Evolutionary conservation across 1,140 invertebrate genomes (phyloP), one percentile per base, ranked within the genome.

Genomic region (Plectrocnemia conspersa): DNA sequence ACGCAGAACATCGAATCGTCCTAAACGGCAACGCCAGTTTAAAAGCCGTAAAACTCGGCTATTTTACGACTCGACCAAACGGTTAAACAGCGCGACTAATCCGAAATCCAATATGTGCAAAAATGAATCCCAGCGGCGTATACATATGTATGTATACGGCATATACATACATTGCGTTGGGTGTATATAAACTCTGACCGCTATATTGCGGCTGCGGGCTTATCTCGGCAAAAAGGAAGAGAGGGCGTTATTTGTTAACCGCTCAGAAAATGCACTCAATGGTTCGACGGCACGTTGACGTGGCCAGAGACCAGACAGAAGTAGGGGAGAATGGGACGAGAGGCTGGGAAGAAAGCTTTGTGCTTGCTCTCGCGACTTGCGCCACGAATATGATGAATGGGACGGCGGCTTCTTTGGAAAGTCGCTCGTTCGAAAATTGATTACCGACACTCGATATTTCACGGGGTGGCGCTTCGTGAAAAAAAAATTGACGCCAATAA

Each of bases 361-460:
- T n/a, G n/a, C n/a, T n/a, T n/a, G n/a, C n/a, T n/a, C n/a, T n/a
- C n/a, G n/a, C n/a, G n/a, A n/a, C n/a, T n/a, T n/a, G n/a, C n/a
- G n/a, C n/a, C n/a, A n/a, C n/a, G n/a, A 47, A 33, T 13, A 47
- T 47, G 45, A 47, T 47, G 45, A 47, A 47, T 47, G 45, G 45
- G 45, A 9, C 23, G 29, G 11, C 15, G 45, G 19, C 24, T n/a
- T 47, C 45, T 47, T 47, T 35, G 35, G 27, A 47, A 47, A 33
- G 32, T 47, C 45, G 22, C 45, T 47, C 22, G 13, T 32, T 18
- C 19, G 45, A 33, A 47, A 47, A 47, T 47, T 47, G 45, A 47
- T 47, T 47, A 19, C 45, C 22, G 32, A 15, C 32, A 47, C 45
- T 35, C 45, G 27, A 47, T 47, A 33, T 47, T 47, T 33, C 45